Evolutionary conservation across 2,797 vertebrate species (phyloP), one percentile per base, ranked within the genome.

Genomic region (Rhynchonycteris naso): DNA sequence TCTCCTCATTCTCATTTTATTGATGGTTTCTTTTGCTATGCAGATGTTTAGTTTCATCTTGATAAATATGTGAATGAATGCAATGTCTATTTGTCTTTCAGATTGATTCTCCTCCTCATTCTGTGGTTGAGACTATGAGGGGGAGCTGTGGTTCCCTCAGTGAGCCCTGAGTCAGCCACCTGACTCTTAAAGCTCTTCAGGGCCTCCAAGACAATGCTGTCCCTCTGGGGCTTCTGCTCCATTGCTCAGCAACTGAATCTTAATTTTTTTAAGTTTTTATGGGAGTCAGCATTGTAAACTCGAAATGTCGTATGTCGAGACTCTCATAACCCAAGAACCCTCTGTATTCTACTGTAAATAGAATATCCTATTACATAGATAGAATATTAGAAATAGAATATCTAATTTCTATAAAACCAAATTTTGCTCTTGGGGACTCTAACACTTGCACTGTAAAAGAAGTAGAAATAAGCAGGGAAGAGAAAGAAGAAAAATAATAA

Each of bases 351-450:
- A 43, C 38, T 4, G 38, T 43, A 43, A 43, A 43, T 43, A 43
- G 43, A 43, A 43, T 43, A 43, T 43, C 43, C 43, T 43, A 43
- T 43, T 43, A n/a, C n/a, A n/a, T n/a, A n/a, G n/a, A n/a, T n/a
- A n/a, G n/a, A n/a, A n/a, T n/a, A n/a, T n/a, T n/a, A n/a, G n/a
- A n/a, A n/a, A n/a, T n/a, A n/a, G n/a, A n/a, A n/a, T n/a, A n/a
- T n/a, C 43, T 71, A 52, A 66, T 91, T 88, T 95, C 78, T 88
- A 1, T 38, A 92, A 35, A 90, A 79, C 18, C 65, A 92, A 76
- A 61, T 47, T 84, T 66, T 81, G 66, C 38, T 88, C 50, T 56
- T n/a, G 26, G 47, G 63, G 24, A 88, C 26, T 78, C 24, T 58
- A 71, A 56, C 35, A 47, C 30, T 80, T 50, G 24, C 26, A 71